A percentile compares a stretch with the other conserved stretches of the same genome.
These are phyloP conservation scores for Melanotus villosus DNA, from an alignment of 2,888 invertebrate genomes.

Conservation along the genomic window DNA sequence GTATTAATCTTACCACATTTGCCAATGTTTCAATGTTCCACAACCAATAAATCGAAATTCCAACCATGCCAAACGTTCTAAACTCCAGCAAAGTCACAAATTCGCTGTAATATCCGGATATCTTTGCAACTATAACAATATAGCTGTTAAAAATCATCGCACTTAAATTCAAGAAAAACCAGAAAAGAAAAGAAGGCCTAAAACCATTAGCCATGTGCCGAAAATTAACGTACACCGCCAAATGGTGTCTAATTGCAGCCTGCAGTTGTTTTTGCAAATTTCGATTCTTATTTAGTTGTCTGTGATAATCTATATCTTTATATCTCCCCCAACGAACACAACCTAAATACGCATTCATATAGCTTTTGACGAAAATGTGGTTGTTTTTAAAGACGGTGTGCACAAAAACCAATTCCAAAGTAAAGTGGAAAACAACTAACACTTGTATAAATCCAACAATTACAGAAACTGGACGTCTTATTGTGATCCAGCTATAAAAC, in stretches of 20 bases:
- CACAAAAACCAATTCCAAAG: constrained; percentile 2
- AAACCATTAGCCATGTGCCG: constrained; percentile 1
- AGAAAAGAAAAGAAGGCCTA: constrained; percentile 7
- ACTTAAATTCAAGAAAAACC: not conserved
- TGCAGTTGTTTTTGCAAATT: not conserved
- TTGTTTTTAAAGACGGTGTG: not conserved
- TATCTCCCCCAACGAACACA: not conserved
- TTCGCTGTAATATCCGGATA: not conserved
- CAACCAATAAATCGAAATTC: constrained; percentile 1
- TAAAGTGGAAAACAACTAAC: constrained; percentile 7
- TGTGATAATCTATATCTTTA: too few species aligned
- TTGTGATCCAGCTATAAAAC: constrained; percentile 16
- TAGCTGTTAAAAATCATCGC: constrained; percentile 14
- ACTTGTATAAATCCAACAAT: constrained; percentile 31
- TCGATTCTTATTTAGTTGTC: too few species aligned
- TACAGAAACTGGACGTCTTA: constrained; percentile 18
- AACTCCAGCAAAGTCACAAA: constrained; percentile 14
- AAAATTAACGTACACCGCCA: not conserved
- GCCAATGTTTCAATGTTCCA: not conserved
- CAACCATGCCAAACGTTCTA: constrained; percentile 2
- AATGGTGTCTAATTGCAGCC: not conserved
- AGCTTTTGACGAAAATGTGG: not conserved
- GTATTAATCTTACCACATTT: constrained; percentile 15
- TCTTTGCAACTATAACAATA: constrained; percentile 8
- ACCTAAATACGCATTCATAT: not conserved